Conservation (phyloP, 2,888 invertebrate species). For the Barypeithes pellucidus region DNA sequence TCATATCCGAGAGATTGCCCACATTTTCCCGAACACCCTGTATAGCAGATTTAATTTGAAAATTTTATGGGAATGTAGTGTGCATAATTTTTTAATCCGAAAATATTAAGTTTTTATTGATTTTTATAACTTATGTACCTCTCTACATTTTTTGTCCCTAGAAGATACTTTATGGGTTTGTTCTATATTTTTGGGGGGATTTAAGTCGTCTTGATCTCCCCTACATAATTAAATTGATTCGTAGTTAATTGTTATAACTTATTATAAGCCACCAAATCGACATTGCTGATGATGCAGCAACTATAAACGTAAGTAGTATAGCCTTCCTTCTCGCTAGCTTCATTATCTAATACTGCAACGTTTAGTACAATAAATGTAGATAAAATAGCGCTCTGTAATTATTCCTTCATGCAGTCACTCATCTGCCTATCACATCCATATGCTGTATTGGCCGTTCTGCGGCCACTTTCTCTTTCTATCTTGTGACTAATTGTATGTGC, state of each 20-base stretch:
- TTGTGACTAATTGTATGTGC: conserved; percentile 1
- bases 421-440: conserved; percentile 61
- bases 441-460: conserved; percentile 54
- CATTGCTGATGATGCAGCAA: not conserved
- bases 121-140: too few species aligned
- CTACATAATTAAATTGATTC: too few species aligned
- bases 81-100: too few species aligned
- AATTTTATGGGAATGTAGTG: too few species aligned
- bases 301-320: not conserved
- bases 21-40: too few species aligned
- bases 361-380: conserved; percentile 63
- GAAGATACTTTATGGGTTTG: too few species aligned
- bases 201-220: too few species aligned
- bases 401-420: conserved; percentile 68
- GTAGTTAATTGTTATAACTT: not conserved
- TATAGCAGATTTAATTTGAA: too few species aligned
- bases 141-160: too few species aligned
- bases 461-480: conserved; percentile 41
- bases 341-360: conserved; percentile 58
- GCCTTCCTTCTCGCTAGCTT: conserved; percentile 33
- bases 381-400: conserved; percentile 68
- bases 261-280: not conserved
- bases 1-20: too few species aligned
- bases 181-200: too few species aligned
- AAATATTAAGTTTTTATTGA: too few species aligned